Base-by-base conservation (phyloP, 92 coral and sea anemone genomes). In the Parazoanthus atlanticus region DNA sequence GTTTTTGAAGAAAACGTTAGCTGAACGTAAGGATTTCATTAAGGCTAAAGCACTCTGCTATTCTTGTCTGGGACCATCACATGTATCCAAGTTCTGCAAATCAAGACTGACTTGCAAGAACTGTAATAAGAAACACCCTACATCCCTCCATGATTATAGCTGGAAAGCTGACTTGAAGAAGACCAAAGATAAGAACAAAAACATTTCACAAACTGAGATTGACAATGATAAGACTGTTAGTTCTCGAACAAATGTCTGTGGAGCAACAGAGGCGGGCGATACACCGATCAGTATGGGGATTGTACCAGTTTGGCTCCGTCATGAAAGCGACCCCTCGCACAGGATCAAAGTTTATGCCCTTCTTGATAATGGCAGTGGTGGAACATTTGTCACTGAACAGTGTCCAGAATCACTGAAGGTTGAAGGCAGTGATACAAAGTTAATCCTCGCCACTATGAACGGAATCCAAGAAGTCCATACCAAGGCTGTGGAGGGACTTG, bases 41-140 rank as follows among this genome's bases (percentile, higher is more conserved):
- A 93, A 88, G 30, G 78, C 82, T 54, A 91, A 93, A 49, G 52
- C n/a, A 49, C 67, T 79, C 6, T 47, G 83, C 67, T 79, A 52
- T 36, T 13, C 13, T 47, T 94, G 94, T 58, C 78, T 83, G 54
- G 72, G 91, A 13, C 89, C 73, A 25, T 86, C 74, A 19, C 95
- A 94, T 66, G 79, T 94, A 12, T 89, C 94, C 56, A 94, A 78
- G 86, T 38, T 86, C 49, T 89, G 93, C 86, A 93, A 85, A 78
- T 73, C 80, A 34, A 90, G 86, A 54, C 86, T 12, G 65, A 49
- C 81, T 40, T 82, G 76, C 28, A 79, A 91, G 83, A 86, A 64
- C 21, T 94, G 95, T 77, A 91, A 77, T 52, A 93, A 93, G 91
- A 85, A 81, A 54, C 95, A 94, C 56, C 94, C 97, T 12, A 89